Conservation (phyloP, 1,140 invertebrate genomes). For the Caenorhabditis briggsae region DNA sequence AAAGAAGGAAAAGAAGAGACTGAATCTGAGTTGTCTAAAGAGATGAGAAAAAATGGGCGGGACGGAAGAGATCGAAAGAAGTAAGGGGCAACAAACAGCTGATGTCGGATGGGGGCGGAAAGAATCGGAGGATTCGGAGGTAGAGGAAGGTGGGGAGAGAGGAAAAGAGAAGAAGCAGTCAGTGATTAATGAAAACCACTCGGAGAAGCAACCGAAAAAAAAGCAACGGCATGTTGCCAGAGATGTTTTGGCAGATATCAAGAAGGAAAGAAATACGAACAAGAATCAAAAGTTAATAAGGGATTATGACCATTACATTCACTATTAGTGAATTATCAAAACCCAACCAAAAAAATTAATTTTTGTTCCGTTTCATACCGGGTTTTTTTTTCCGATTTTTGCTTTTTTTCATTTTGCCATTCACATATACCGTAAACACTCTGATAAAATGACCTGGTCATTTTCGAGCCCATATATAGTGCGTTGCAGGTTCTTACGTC, state of each 20-base stretch:
- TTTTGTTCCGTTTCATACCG: too few species aligned
- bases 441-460: too few species aligned
- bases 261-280: neutral
- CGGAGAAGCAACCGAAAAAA: neutral
- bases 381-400: too few species aligned
- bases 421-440: too few species aligned
- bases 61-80: neutral
- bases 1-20: neutral
- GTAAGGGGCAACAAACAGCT: slow-evolving; percentile 34
- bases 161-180: neutral
- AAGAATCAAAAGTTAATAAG: neutral
- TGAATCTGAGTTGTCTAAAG: neutral
- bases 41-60: slow-evolving; percentile 20
- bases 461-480: too few species aligned
- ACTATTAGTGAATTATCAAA: too few species aligned
- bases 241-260: neutral
- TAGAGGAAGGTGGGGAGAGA: neutral
- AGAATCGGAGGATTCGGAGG: neutral
- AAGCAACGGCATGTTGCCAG: neutral
- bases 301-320: neutral
- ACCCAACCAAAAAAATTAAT: too few species aligned
- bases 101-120: slow-evolving; percentile 48
- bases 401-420: too few species aligned
- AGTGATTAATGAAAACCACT: slow-evolving; percentile 48
- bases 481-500: too few species aligned